These are phyloP conservation scores for Homarus gammarus DNA, from an alignment of 2,888 invertebrate species.

Conservation along the genomic window DNA sequence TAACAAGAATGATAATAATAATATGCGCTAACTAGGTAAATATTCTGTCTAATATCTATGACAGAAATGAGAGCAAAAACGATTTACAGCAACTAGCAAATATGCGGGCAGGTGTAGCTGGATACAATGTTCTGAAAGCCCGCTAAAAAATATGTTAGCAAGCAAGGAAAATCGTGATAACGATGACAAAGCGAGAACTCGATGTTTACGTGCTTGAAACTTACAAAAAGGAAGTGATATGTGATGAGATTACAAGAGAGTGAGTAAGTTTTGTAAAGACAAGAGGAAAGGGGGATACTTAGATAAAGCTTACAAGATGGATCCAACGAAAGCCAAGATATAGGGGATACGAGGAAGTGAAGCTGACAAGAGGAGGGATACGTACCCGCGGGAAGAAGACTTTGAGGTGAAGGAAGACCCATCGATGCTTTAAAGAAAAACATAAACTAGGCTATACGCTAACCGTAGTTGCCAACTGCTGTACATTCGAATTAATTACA, in stretches of 20 bases:
- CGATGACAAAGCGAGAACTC: background rate
- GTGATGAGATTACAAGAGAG: constrained; percentile 5
- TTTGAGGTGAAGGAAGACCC: constrained; percentile 45
- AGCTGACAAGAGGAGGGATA: constrained; percentile 22
- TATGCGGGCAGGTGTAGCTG: background rate
- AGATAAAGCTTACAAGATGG: constrained; percentile 1
- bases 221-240: background rate
- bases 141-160: background rate
- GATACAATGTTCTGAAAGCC: background rate
- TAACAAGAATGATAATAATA: background rate
- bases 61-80: background rate
- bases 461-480: constrained; percentile 3
- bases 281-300: background rate
- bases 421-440: constrained; percentile 54
- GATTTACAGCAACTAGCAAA: constrained; percentile 2
- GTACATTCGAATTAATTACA: background rate
- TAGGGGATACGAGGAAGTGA: background rate
- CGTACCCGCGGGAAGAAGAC: constrained; percentile 54
- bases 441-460: constrained; percentile 30
- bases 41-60: background rate
- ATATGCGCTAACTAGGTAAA: constrained; percentile 5
- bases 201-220: background rate
- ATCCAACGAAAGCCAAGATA: background rate
- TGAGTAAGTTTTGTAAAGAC: background rate
- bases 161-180: background rate